Percentiles rank a stretch among this genome's conserved stretches.
phyloP scores from a whole-genome alignment of 2,888 invertebrate species.

The Cylloceria caligata region DNA sequence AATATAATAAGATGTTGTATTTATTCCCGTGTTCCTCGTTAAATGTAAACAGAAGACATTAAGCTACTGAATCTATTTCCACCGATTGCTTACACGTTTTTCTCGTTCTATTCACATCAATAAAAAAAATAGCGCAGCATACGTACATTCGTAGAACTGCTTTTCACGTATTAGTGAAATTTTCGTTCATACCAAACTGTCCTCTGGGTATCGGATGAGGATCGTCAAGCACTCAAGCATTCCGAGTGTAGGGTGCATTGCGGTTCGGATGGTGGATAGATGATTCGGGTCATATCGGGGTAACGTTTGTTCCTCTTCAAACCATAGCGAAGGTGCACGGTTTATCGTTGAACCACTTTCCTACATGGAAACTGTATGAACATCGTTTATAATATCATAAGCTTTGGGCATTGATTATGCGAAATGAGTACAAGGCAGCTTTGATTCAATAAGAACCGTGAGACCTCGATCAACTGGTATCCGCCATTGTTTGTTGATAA shows the following conservation, averaged over 20 bases:
- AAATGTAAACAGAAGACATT: not conserved
- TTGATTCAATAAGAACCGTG: slow-evolving; percentile 5
- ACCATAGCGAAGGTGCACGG: not conserved
- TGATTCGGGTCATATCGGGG: not conserved
- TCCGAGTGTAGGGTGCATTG: not conserved
- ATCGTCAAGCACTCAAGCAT: not conserved
- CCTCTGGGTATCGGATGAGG: not conserved
- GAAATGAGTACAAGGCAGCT: slow-evolving; percentile 1
- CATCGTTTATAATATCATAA: not conserved
- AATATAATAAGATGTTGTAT: not conserved
- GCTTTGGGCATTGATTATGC: slow-evolving; percentile 2
- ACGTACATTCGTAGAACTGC: no score
- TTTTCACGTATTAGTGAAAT: not conserved
- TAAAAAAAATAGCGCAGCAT: no score
- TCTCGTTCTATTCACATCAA: no score
- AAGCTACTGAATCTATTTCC: no score
- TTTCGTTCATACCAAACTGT: not conserved
- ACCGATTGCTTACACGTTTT: no score
- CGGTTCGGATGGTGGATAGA: not conserved
- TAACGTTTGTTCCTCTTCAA: not conserved
- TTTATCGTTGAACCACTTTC: slow-evolving; percentile 1
- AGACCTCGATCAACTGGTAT: not conserved
- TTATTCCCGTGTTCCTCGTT: not conserved
- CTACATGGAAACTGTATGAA: slow-evolving; percentile 21
- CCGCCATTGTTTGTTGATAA: no score